Conservation (phyloP, 2,888 invertebrate species). For the Mimachlamys varia region DNA sequence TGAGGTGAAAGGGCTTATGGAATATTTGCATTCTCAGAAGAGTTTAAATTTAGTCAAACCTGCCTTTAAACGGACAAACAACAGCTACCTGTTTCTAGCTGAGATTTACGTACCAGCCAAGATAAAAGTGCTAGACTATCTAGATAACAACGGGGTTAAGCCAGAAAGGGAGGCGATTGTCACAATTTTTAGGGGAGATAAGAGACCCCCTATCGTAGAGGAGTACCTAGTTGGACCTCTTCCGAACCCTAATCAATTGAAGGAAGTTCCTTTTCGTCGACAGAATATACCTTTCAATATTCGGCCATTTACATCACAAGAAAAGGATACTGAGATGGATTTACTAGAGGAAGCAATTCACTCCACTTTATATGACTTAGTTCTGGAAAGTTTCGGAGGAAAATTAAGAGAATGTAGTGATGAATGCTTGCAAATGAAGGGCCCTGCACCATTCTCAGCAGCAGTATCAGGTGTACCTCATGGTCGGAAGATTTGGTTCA, state of each 20-base stretch:
- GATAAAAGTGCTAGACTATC: slow-evolving; percentile 53
- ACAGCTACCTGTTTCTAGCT: slow-evolving; percentile 56
- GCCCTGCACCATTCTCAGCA: slow-evolving; percentile 62
- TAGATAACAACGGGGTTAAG: slow-evolving; percentile 49
- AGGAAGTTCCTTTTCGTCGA: slow-evolving; percentile 43
- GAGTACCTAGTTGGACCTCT: slow-evolving; percentile 71
- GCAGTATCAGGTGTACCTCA: slow-evolving; percentile 56
- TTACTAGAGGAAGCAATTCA: slow-evolving; percentile 53
- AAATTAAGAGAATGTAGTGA: slow-evolving; percentile 61
- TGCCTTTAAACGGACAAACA: slow-evolving; percentile 44
- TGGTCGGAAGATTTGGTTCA: slow-evolving; percentile 64
- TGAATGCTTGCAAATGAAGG: slow-evolving; percentile 62
- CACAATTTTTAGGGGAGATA: slow-evolving; percentile 67
- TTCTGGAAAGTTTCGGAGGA: slow-evolving; percentile 70
- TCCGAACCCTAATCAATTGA: slow-evolving; percentile 61
- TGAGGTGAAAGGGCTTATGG: slow-evolving; percentile 47
- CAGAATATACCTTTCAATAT: slow-evolving; percentile 62
- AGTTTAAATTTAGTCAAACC: slow-evolving; percentile 50
- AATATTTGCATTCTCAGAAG: slow-evolving; percentile 51
- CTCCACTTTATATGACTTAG: slow-evolving; percentile 57
- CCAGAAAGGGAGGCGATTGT: slow-evolving; percentile 66
- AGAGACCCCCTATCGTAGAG: slow-evolving; percentile 58
- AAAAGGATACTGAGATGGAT: slow-evolving; percentile 49
- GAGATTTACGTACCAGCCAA: slow-evolving; percentile 66
- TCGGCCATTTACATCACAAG: slow-evolving; percentile 62